Evolutionary conservation across 1,140 invertebrate species (phyloP), one percentile per base, ranked within the genome.

Genomic region (Drosophila nebulosa): DNA sequence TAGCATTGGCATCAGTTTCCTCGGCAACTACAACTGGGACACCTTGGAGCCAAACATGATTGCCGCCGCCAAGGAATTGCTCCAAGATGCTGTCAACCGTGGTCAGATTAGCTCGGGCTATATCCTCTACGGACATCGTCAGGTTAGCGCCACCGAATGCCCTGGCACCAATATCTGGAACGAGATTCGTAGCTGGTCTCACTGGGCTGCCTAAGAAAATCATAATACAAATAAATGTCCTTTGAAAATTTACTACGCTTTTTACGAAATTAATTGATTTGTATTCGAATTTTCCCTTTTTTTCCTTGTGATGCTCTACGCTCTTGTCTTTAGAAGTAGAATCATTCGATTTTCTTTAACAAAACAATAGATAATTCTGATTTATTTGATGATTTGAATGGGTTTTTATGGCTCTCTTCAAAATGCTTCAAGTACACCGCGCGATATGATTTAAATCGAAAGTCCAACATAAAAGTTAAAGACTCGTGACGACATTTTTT

Each of bases 41-140:
- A 76, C 65, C 21, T 32, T 79, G 16, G 84, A 81, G 14, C 66
- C 79, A 4, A 72, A 77, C 53, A 77, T 85, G 69, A 89, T 89
- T 75, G 92, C 27, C 57, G 92, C 93, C 1, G 93, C 93, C 4
- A 91, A 94, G 68, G 89, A 92, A 4, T 73, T 96, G 3, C 95
- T 96, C 42, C 88, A 92, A 4, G 89, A 93, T n/a, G 95, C 95
- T 3, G 93, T 96, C 0, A 79, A 73, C 55, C 78, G 90, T 4
- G 93, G 94, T 1, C 92, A 93, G 76, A 93, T 96, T 16, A 85
- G 88, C 26, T 61, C 90, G 1, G 89, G 94, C 64, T 96, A 96
- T 78, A 94, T 92, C 39, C 90, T 96, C 2, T 78, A 95, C 1
- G 95, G 94, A 0, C 95, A 96, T 74, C 92, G 95, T 52, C 95